Conservation (phyloP, 1,140 invertebrate species). For the Trichonephila inaurata region DNA sequence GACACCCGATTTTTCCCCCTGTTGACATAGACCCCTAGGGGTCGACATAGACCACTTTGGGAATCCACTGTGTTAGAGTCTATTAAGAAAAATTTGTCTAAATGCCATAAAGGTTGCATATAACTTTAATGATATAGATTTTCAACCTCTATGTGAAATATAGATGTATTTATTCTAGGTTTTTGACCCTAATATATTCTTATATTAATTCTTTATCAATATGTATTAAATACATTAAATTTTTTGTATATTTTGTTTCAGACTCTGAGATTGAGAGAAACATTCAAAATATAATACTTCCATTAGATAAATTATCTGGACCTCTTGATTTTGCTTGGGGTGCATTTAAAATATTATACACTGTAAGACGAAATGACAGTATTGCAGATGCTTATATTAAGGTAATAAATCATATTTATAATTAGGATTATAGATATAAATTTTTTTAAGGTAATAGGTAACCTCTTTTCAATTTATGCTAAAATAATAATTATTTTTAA, state of each 20-base stretch:
- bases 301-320: slow-evolving; percentile 87
- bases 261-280: slow-evolving; percentile 82
- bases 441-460: too few species aligned
- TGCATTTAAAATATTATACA: slow-evolving; percentile 89
- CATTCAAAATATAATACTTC: slow-evolving; percentile 88
- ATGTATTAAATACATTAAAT: neutral
- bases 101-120: too few species aligned
- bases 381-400: slow-evolving; percentile 88
- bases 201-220: neutral
- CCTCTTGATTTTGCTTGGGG: slow-evolving; percentile 92
- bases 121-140: neutral
- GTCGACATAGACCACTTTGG: too few species aligned
- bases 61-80: too few species aligned
- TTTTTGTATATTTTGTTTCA: neutral
- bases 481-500: neutral
- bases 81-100: too few species aligned
- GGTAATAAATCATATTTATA: slow-evolving; percentile 78
- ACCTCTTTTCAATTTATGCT: neutral
- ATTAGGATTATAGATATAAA: neutral
- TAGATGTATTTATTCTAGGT: neutral
- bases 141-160: neutral
- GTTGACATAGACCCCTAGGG: too few species aligned
- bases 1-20: too few species aligned
- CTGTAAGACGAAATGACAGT: slow-evolving; percentile 90
- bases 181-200: neutral